phyloP scores from a whole-genome alignment of 2,888 invertebrate genomes.

The Terebella lapidaria region DNA sequence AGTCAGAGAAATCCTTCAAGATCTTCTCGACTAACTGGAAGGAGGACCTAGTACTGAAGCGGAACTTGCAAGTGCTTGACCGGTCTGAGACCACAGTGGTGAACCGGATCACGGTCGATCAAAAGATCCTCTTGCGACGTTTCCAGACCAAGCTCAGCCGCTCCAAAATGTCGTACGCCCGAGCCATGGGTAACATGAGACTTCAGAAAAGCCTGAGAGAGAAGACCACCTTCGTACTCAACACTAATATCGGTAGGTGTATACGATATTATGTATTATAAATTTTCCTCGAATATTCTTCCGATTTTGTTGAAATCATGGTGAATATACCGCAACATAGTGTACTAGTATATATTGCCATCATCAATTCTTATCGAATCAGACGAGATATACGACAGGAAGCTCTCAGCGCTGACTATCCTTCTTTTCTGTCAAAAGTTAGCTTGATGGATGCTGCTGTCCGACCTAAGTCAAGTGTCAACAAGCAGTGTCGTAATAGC shows the following conservation, averaged over 20 bases:
- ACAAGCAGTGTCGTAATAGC: no score
- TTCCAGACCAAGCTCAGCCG: background rate
- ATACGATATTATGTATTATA: no score
- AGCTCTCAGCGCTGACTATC: no score
- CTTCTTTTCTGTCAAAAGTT: no score
- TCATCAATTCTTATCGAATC: no score
- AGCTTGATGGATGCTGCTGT: no score
- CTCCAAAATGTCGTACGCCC: background rate
- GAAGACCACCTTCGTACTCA: background rate
- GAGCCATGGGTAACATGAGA: background rate
- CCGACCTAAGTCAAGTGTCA: no score
- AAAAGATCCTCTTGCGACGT: background rate
- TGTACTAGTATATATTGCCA: no score
- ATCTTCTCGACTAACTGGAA: background rate
- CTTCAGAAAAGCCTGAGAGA: background rate
- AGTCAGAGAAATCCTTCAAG: constrained; percentile 1
- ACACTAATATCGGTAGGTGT: constrained; percentile 1
- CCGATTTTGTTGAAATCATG: no score
- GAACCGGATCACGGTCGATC: background rate
- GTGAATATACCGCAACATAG: no score
- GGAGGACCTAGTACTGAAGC: background rate
- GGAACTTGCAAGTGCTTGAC: background rate
- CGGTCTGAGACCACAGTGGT: background rate
- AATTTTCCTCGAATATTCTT: no score
- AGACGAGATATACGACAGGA: no score